phyloP scores from a whole-genome alignment of 2,113 vertebrate species.

The Spilogale gracilis region DNA sequence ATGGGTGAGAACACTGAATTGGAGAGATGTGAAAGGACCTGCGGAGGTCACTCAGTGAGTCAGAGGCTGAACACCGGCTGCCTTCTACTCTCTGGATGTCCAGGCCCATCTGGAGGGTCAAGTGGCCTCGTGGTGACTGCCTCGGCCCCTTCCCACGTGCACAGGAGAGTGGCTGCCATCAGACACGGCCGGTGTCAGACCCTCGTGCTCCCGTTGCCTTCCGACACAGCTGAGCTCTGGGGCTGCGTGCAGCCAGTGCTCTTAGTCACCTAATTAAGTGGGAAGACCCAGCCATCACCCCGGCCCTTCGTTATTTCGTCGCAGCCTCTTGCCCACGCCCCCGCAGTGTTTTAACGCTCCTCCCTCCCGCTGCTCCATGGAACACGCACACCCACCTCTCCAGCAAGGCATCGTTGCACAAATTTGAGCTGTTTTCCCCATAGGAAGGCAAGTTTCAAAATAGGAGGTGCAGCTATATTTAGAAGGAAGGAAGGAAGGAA shows the following conservation, averaged over 20 bases:
- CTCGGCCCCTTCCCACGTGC: fast-evolving
- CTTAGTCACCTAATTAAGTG: slow-evolving; percentile 44
- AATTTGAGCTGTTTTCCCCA: background rate
- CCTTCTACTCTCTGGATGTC: background rate
- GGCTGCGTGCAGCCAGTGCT: background rate
- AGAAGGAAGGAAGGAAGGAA: fast-evolving
- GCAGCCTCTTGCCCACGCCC: background rate
- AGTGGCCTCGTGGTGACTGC: background rate
- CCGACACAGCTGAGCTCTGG: fast-evolving
- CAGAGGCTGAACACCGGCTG: background rate
- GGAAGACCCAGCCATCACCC: background rate
- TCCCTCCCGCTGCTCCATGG: background rate
- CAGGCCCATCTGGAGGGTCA: background rate
- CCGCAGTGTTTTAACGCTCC: background rate
- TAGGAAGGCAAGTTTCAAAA: background rate
- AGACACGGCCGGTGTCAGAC: fast-evolving
- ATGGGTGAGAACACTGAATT: no score
- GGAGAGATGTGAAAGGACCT: background rate
- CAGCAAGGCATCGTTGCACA: background rate
- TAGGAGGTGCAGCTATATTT: no score
- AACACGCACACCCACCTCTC: background rate
- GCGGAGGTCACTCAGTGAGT: background rate
- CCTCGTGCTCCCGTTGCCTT: no score
- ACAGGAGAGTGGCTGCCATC: fast-evolving
- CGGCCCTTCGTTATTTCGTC: background rate